Base-by-base conservation (phyloP, 2,113 vertebrate species). In the Tichodroma muraria region DNA sequence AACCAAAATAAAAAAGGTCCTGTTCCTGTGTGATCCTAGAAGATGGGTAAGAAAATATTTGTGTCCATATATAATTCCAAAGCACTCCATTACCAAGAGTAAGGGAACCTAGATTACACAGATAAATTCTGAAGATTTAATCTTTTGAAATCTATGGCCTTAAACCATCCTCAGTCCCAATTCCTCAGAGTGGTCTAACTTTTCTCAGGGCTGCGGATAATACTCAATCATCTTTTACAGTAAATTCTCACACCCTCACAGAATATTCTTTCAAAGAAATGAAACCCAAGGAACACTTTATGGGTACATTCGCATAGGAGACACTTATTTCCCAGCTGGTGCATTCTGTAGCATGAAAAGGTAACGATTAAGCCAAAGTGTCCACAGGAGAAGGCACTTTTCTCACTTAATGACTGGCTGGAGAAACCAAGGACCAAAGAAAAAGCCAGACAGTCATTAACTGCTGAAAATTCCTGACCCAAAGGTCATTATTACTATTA, bases 391-490 rank as follows among this genome's bases (percentile, higher is more conserved):
- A 95, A 95, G 53, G 80, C 53, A 60, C 92, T 95, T 91, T 78
- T 37, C 56, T 95, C 61, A 37, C 81, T 84, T 95, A 96, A 94
- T 95, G 92, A 76, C 82, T 88, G 88, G 76, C 85, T 95, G 69
- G 88, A 97, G 90, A 94, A 93, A 90, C 52, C 38, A 63, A 65
- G 57, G n/a, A 38, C 72, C 37, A 72, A 86, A 75, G 49, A 75
- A 92, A 91, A 96, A 95, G 73, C 69, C 92, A 96, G 93, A 80
- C 83, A 95, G 91, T 96, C 95, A 95, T 97, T 97, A 97, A 94
- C 87, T 91, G 92, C 93, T 97, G 86, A 94, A 97, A 97, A 97
- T 96, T 96, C 94, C 92, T 96, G 94, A 97, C 96, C 97, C 81
- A 50, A 56, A 95, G 95, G 95, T 95, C 96, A 89, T 94, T 75